Evolutionary conservation across 2,888 invertebrate genomes (phyloP), one percentile per base, ranked within the genome.

Genomic region (Spodoptera exigua): DNA sequence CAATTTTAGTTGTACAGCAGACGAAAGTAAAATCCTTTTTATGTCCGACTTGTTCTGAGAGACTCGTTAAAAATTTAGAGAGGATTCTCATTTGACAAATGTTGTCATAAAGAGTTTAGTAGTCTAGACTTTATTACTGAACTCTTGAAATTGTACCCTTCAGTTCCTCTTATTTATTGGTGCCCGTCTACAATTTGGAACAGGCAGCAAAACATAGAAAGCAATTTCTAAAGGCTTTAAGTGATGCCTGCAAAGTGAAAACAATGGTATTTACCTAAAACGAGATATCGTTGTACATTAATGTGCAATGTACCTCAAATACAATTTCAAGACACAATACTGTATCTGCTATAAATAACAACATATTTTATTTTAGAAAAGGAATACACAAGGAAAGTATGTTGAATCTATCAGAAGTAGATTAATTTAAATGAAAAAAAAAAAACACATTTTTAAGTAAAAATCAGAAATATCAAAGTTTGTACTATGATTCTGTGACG

Each of bases 11-110:
- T 54, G 40, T 61, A 34, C 13, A 11, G 16, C 45, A 37, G 32
- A 48, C 44, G 44, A 51, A 71, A 75, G 64, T 69, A 58, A 41
- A 69, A 55, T 52, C 70, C 44, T 45, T 60, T 62, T 74, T 60
- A 65, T 57, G 69, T 55, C 17, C 45, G 32, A 54, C 60, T 69
- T 69, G 72, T 69, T 72, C 49, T 27, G 34, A 39, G 57, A 59
- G 44, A 48, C 53, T 76, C 65, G 69, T 74, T 75, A 65, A 74
- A 74, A 61, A 56, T 72, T 75, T 69, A 59, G 60, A 62, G 69
- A 65, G 60, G 64, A 58, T 68, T 57, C 63, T 61, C 74, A 63
- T 71, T 68, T 65, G 64, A 72, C 76, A 64, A 76, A 75, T 64
- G 64, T 45, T 51, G 56, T 65, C 53, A 57, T 74, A 70, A 76